phyloP scores from a whole-genome alignment of 2,113 vertebrate genomes.

The Scomber scombrus region DNA sequence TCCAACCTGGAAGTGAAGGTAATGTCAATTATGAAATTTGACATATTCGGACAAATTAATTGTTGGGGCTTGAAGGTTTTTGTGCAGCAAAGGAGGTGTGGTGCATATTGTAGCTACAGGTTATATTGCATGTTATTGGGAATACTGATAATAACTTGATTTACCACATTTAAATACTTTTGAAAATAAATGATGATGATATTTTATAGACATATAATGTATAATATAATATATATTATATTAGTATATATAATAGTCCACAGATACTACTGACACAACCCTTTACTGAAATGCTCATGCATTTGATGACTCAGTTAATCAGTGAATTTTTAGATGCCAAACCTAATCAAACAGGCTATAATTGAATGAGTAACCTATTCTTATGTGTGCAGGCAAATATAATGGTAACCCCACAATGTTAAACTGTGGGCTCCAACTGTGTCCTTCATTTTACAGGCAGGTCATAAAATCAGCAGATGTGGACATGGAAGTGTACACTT shows the following conservation, averaged over 20 bases:
- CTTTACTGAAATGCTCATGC: constrained; percentile 1
- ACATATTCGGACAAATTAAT: background rate
- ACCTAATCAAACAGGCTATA: background rate
- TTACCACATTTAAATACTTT: too few species aligned
- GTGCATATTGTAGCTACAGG: background rate
- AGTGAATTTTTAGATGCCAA: constrained; percentile 3
- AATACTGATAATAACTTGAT: background rate
- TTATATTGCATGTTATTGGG: background rate
- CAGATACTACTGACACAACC: background rate
- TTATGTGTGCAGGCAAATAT: constrained; percentile 16
- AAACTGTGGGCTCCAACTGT: constrained; percentile 19
- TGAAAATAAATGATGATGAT: too few species aligned
- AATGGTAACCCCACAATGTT: constrained; percentile 13
- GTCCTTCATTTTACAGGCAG: constrained; percentile 56
- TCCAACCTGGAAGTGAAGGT: background rate
- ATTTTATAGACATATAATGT: background rate
- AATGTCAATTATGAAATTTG: background rate
- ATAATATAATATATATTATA: too few species aligned
- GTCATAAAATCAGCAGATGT: constrained; percentile 58
- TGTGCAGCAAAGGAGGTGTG: background rate
- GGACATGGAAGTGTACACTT: constrained; percentile 33
- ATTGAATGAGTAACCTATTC: background rate
- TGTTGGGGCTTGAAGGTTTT: background rate
- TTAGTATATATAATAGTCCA: too few species aligned
- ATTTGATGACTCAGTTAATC: constrained; percentile 13